Evolutionary conservation across 2,113 vertebrate genomes (phyloP), one percentile per base, ranked within the genome.

Genomic region (Motacilla tschutschensis): DNA sequence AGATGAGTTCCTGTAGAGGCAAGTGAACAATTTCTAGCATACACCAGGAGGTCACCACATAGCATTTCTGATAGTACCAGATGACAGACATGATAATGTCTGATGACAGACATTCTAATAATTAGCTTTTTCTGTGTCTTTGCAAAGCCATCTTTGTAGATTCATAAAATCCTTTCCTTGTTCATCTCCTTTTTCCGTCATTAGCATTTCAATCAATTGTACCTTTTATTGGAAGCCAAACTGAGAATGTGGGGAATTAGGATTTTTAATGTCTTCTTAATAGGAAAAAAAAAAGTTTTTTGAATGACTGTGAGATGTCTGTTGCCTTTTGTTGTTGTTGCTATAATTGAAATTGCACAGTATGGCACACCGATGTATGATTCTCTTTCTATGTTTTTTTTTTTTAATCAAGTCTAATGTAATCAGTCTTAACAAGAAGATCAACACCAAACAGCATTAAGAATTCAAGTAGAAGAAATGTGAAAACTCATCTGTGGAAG

Each of bases 131-230:
- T 75, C 69, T 40, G 6, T 51, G 64, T 81, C 66, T 87, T 86
- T 90, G 62, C 58, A 89, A 75, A 73, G 18, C 10, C 35, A n/a
- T 71, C 31, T 83, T 69, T 81, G 28, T 72, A 57, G 20, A 33
- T 35, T 71, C 55, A 12, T 36, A 70, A 58, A 58, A 73, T 86
- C 17, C 74, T 67, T 85, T 83, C 31, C 29, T 53, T 90, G 47
- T 55, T 90, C 16, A 16, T 86, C 35, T 85, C 17, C 54, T 78
- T 85, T 87, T 81, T 3, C n/a, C 9, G 12, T 94, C 59, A 90
- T 92, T 91, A 91, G 14, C 83, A 81, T 92, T 95, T 94, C 83
- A 86, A 86, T 84, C 83, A 91, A 75, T n/a, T 60, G 38, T 57
- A 81, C 58, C 64, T 88, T 91, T 74, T 46, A 54, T n/a, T 88